Evolutionary conservation across 2,888 invertebrate genomes (phyloP).

Genomic region (Zootermopsis nevadensis): DNA sequence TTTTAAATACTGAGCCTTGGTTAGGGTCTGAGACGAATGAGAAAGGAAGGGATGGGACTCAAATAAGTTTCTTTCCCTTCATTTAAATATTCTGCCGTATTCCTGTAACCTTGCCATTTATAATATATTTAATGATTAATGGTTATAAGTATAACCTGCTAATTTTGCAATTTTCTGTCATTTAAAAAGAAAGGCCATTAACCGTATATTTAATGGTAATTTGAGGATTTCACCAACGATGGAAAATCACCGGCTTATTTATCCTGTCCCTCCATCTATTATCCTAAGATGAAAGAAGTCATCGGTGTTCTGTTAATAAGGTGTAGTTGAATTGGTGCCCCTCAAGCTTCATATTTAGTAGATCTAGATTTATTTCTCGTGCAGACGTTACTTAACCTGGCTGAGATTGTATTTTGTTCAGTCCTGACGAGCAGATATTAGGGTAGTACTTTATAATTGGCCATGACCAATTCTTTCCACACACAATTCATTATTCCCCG

Average conservation of each 20-base stretch:
- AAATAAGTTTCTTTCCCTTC: neutral
- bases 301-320: too few species aligned
- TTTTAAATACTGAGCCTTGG: neutral
- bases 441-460: too few species aligned
- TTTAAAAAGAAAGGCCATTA: neutral
- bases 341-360: too few species aligned
- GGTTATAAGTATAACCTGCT: neutral
- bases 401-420: too few species aligned
- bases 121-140: neutral
- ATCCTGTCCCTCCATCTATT: neutral
- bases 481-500: too few species aligned
- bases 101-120: neutral
- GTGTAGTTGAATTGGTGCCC: too few species aligned
- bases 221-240: neutral
- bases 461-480: too few species aligned
- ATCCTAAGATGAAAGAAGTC: too few species aligned
- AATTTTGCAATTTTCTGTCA: neutral
- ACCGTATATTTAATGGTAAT: neutral
- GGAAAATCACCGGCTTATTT: neutral
- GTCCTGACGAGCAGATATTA: too few species aligned
- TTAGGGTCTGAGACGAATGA: neutral
- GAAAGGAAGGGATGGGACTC: neutral
- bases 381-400: too few species aligned
- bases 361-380: too few species aligned
- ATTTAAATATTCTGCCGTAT: neutral